A percentile compares a stretch with the other conserved stretches of the same genome.
phyloP scores from a whole-genome alignment of 2,797 vertebrate genomes.

The Petrocephalus schoutedeni region DNA sequence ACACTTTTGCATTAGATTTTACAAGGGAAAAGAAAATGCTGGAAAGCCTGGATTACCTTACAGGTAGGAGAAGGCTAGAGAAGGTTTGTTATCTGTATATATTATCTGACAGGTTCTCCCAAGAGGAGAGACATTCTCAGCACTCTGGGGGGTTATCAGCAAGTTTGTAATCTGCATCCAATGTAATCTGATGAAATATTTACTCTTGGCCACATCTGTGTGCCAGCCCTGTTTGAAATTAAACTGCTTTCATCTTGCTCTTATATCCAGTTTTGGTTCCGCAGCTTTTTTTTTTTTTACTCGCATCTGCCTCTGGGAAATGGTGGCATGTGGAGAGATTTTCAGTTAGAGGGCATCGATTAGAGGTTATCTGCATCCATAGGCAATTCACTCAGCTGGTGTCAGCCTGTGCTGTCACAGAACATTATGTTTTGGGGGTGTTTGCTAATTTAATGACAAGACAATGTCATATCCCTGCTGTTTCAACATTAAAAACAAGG shows the following conservation, averaged over 20 bases:
- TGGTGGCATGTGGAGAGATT: neutral
- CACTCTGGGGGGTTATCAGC: neutral
- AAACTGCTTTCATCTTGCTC: slow-evolving; percentile 45
- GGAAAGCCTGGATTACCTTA: slow-evolving; percentile 96
- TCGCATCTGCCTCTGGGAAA: neutral
- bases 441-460: slow-evolving; percentile 1
- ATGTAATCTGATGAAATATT: slow-evolving; percentile 19
- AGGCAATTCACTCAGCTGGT: neutral
- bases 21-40: slow-evolving; percentile 94
- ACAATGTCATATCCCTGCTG: neutral
- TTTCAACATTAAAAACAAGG: neutral
- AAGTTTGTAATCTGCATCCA: neutral
- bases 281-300: neutral
- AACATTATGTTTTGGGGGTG: neutral
- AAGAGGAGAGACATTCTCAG: neutral
- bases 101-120: slow-evolving; percentile 24
- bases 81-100: neutral
- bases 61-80: slow-evolving; percentile 65
- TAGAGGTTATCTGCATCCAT: neutral
- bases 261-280: neutral
- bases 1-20: slow-evolving; percentile 95
- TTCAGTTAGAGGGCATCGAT: neutral
- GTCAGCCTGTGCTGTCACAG: neutral
- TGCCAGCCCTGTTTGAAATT: neutral
- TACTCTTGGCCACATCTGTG: slow-evolving; percentile 8